phyloP scores from a whole-genome alignment of 2,888 invertebrate species.

The Amphipoea oculea region DNA sequence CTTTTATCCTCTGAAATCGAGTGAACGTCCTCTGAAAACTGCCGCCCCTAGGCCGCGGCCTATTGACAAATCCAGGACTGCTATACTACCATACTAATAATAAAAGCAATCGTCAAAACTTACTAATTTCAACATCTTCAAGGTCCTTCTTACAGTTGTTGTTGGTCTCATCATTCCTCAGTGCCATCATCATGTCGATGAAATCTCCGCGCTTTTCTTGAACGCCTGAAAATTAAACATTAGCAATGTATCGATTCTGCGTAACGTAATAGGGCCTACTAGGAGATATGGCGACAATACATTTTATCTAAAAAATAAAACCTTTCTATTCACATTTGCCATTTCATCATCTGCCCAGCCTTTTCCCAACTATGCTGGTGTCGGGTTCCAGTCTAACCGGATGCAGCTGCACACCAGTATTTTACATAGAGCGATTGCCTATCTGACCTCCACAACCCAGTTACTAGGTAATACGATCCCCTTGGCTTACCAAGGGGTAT shows the following conservation, averaged over 20 bases:
- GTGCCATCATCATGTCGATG: slow-evolving; percentile 90
- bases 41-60: too few relatives aligned
- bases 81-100: neutral
- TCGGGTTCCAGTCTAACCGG: neutral
- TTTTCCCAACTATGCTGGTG: neutral
- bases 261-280: neutral
- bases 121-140: slow-evolving; percentile 85
- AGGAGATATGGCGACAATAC: neutral
- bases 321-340: neutral
- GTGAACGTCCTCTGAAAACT: too few relatives aligned
- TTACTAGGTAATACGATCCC: neutral
- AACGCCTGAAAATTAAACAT: slow-evolving; percentile 72
- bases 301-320: neutral
- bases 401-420: neutral
- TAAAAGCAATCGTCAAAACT: slow-evolving; percentile 60
- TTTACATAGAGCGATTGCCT: neutral
- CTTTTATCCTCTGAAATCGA: too few relatives aligned
- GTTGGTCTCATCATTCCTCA: slow-evolving; percentile 83
- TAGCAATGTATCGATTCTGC: slow-evolving; percentile 15
- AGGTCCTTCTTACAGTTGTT: slow-evolving; percentile 77
- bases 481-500: too few relatives aligned
- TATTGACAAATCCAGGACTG: too few relatives aligned
- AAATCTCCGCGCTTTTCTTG: slow-evolving; percentile 89
- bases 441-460: neutral
- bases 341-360: neutral